Evolutionary conservation across 2,888 invertebrate species (phyloP).

Genomic region (Amphipoea oculea): DNA sequence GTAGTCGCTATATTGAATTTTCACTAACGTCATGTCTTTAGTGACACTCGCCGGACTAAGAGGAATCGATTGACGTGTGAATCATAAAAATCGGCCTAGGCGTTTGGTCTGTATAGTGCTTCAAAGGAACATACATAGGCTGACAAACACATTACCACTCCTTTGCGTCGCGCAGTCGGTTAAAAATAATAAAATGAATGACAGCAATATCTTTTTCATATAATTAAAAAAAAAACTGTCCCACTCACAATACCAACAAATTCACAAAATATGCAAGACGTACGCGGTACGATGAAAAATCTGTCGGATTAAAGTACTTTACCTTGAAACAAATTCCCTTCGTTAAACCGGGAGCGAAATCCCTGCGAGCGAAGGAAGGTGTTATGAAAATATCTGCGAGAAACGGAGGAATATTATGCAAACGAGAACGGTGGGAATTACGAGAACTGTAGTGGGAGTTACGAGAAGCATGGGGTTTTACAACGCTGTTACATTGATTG

Average conservation of each 20-base stretch:
- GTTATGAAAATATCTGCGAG: slow-evolving; percentile 31
- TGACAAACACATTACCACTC: too few species aligned
- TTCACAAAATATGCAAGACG: neutral
- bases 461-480: slow-evolving; percentile 16
- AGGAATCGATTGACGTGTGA: too few species aligned
- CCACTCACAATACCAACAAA: neutral
- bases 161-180: too few species aligned
- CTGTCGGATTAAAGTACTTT: slow-evolving; percentile 22
- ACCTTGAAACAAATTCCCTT: slow-evolving; percentile 51
- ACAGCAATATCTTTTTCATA: neutral
- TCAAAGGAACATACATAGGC: too few species aligned
- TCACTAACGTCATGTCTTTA: too few species aligned
- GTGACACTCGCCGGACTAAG: too few species aligned
- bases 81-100: too few species aligned
- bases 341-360: slow-evolving; percentile 18
- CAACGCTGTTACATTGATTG: slow-evolving; percentile 36
- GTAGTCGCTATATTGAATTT: too few species aligned
- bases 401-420: slow-evolving; percentile 45
- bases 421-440: slow-evolving; percentile 34
- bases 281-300: slow-evolving; percentile 12
- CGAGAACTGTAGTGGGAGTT: neutral
- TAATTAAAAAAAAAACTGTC: neutral
- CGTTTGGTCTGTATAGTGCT: too few species aligned
- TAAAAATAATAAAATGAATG: neutral
- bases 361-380: slow-evolving; percentile 18